Evolutionary conservation across 2,797 vertebrate species (phyloP).

Genomic region (Neomorphus geoffroyi): DNA sequence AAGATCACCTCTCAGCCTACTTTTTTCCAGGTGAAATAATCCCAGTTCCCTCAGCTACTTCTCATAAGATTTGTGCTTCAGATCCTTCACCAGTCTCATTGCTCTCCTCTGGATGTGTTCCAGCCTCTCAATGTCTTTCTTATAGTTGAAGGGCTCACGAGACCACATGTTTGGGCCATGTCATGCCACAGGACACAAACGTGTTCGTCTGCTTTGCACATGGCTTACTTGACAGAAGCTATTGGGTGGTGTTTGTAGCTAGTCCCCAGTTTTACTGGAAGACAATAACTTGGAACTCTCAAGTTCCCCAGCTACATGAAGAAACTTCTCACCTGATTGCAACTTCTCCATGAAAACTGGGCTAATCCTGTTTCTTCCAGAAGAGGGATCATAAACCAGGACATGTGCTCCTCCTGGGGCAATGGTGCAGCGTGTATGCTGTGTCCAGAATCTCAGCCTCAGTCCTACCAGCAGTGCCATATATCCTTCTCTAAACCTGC

Average conservation of each 20-base stretch:
- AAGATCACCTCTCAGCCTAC: too few species aligned
- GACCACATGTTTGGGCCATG: too few species aligned
- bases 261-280: neutral
- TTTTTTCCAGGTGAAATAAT: too few species aligned
- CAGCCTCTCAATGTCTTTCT: too few species aligned
- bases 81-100: too few species aligned
- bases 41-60: too few species aligned
- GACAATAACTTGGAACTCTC: neutral
- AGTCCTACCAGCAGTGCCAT: rapidly evolving
- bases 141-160: too few species aligned
- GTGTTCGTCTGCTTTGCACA: rapidly evolving
- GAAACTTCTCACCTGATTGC: neutral
- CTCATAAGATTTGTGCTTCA: too few species aligned
- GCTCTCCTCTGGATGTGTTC: too few species aligned
- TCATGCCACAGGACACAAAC: neutral
- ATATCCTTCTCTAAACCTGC: neutral
- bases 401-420: neutral
- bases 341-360: neutral
- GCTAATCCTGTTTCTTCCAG: neutral
- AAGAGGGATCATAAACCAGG: neutral
- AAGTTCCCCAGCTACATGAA: neutral
- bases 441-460: rapidly evolving
- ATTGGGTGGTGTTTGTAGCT: rapidly evolving
- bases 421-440: neutral
- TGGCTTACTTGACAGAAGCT: neutral